phyloP scores from a whole-genome alignment of 1,140 invertebrate species.

The Drosophila sturtevanti region DNA sequence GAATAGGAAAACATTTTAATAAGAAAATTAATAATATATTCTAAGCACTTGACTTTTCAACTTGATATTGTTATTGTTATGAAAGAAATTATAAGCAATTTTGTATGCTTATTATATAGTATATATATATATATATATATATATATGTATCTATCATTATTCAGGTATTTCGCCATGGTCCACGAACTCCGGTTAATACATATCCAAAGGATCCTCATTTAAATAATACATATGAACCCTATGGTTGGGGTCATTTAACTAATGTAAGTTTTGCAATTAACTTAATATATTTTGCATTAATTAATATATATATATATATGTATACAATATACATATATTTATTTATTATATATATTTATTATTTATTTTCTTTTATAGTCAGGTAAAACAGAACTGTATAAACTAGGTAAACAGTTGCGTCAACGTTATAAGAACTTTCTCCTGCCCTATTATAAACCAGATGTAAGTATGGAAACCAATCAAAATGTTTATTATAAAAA shows the following conservation, averaged over 20 bases:
- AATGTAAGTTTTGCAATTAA: conserved; percentile 85
- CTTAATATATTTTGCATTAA: no score
- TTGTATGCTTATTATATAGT: no score
- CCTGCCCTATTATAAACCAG: conserved; percentile 84
- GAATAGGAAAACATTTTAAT: no score
- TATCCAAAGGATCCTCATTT: conserved; percentile 90
- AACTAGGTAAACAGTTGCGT: conserved; percentile 85
- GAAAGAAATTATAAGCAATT: no score
- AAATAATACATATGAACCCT: conserved; percentile 86
- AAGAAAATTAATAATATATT: no score
- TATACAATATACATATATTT: no score
- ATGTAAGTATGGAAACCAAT: conserved; percentile 78
- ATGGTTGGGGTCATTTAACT: conserved; percentile 91
- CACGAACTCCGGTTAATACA: conserved; percentile 88
- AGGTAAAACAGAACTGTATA: conserved; percentile 85
- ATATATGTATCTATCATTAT: not conserved
- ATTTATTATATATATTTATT: conserved; percentile 16
- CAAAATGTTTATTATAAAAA: not conserved
- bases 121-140: no score
- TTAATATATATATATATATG: no score
- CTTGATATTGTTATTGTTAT: no score
- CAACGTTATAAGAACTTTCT: conserved; percentile 85
- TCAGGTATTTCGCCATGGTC: conserved; percentile 90
- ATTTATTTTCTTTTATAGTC: conserved; percentile 27
- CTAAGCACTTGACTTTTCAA: no score